A percentile compares a stretch with the other conserved stretches of the same genome.
These are phyloP conservation scores for Cryptosula pallasiana DNA, from an alignment of 2,888 invertebrate species.

Conservation along the genomic window DNA sequence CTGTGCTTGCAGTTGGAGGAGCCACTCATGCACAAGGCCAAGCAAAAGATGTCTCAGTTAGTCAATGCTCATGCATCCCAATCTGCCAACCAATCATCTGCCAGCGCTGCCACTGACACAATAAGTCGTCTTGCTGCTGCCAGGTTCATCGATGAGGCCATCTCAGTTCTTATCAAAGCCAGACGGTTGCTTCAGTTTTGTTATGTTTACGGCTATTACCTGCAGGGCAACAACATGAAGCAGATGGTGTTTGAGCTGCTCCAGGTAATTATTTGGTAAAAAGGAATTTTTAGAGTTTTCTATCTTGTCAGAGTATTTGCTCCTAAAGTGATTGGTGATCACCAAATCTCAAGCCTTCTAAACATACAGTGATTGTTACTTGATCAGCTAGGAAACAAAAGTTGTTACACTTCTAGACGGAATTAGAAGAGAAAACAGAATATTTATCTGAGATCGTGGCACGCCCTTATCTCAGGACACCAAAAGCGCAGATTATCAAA, in stretches of 20 bases:
- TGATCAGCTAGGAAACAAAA: too few relatives aligned
- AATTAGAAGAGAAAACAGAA: constrained; percentile 64
- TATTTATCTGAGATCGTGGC: constrained; percentile 65
- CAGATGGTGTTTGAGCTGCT: constrained; percentile 66
- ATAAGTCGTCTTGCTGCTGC: constrained; percentile 46
- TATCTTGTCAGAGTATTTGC: too few relatives aligned
- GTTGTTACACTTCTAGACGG: constrained; percentile 57
- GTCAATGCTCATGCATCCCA: neutral
- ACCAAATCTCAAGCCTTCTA: too few relatives aligned
- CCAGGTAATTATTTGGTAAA: too few relatives aligned
- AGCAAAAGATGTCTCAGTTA: constrained; percentile 59
- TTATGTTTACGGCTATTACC: constrained; percentile 66
- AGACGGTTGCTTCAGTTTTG: constrained; percentile 63
- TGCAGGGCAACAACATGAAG: constrained; percentile 63
- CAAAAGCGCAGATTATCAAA: constrained; percentile 62
- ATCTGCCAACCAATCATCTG: constrained; percentile 54
- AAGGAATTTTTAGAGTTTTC: too few relatives aligned
- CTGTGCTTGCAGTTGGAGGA: constrained; percentile 59
- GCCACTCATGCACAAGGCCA: constrained; percentile 59
- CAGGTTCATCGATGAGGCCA: constrained; percentile 63
- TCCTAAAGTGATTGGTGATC: too few relatives aligned
- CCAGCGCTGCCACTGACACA: constrained; percentile 55
- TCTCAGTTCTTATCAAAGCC: constrained; percentile 62
- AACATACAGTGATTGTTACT: too few relatives aligned
- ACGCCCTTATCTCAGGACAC: constrained; percentile 61